These are phyloP conservation scores for Silurus lanzhouensis DNA, from an alignment of 2,797 vertebrate species.

Conservation along the genomic window DNA sequence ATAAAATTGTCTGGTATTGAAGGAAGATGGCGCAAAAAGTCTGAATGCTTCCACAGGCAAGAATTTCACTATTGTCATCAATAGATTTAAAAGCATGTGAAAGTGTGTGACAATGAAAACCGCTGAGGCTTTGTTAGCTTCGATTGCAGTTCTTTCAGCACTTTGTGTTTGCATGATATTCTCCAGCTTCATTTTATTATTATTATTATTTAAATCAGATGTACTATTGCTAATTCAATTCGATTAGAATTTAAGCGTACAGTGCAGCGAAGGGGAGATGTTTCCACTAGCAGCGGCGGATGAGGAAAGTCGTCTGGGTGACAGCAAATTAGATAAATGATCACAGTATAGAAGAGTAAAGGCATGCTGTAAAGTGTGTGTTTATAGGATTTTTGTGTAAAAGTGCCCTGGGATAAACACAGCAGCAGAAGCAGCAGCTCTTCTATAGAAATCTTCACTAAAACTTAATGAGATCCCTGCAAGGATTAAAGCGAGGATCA, in stretches of 20 bases:
- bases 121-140: constrained; percentile 34
- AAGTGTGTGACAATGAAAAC: constrained; percentile 17
- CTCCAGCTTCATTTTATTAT: background rate
- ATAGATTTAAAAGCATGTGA: constrained; percentile 7
- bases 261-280: background rate
- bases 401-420: background rate
- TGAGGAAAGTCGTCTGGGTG: background rate
- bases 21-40: background rate
- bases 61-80: background rate
- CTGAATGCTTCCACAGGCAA: background rate
- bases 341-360: background rate
- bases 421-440: background rate
- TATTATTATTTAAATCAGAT: background rate
- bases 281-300: background rate
- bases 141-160: constrained; percentile 22
- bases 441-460: background rate
- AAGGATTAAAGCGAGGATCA: background rate
- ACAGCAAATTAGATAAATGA: background rate
- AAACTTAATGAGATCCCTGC: background rate
- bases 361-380: background rate
- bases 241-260: background rate
- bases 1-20: background rate
- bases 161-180: constrained; percentile 10
- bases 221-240: background rate
- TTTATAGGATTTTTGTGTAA: background rate